A percentile compares a stretch with the other conserved stretches of the same genome.
These are phyloP conservation scores for Bolinopsis microptera DNA, from an alignment of 37 sponge, comb jelly and placozoan species.

Conservation along the genomic window DNA sequence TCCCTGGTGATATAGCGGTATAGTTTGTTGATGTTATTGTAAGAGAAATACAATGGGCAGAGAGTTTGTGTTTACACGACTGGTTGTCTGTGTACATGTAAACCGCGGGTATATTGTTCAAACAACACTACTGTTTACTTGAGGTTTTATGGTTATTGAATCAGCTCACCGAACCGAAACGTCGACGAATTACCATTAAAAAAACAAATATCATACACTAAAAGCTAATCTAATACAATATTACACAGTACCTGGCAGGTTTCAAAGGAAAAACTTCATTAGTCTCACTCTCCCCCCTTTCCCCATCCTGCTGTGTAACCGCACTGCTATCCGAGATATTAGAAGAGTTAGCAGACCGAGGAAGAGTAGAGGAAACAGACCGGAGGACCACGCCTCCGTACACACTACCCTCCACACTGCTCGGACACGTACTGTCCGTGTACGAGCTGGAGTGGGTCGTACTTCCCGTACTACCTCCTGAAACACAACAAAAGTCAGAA, in stretches of 20 bases:
- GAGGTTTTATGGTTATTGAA: not conserved
- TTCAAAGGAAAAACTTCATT: not conserved
- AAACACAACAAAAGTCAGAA: no score
- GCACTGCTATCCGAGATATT: not conserved
- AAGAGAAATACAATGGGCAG: not conserved
- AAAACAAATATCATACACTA: not conserved
- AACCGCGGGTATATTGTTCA: not conserved
- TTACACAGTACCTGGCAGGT: slow-evolving; percentile 12
- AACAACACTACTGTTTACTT: no score
- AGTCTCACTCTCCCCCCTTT: not conserved
- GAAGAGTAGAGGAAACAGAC: not conserved
- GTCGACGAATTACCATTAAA: not conserved
- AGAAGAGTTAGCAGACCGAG: not conserved
- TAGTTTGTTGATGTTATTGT: not conserved
- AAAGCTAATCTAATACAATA: not conserved
- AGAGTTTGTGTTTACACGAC: not conserved
- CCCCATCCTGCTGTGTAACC: not conserved
- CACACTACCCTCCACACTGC: slow-evolving; percentile 24
- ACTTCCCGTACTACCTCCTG: slow-evolving; percentile 27
- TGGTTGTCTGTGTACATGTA: not conserved
- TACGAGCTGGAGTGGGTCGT: not conserved
- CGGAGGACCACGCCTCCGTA: slow-evolving; percentile 63
- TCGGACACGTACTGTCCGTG: not conserved
- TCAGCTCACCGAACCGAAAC: not conserved
- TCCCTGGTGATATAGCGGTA: not conserved